phyloP scores from a whole-genome alignment of 2,113 vertebrate species.

The Oreochromis niloticus region DNA sequence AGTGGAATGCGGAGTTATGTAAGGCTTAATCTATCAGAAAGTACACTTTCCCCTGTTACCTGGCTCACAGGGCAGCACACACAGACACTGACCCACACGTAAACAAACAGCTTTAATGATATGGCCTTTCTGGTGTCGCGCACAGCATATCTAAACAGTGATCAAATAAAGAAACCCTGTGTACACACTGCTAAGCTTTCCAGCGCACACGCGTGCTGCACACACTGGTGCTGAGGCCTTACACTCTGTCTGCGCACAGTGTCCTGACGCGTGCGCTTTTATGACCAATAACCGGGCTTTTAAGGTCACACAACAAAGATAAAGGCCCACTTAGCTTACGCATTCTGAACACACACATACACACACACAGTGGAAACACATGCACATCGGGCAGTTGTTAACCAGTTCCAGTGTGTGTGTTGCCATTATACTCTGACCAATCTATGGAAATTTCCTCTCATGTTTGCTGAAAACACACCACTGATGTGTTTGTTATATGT shows the following conservation, averaged over 20 bases:
- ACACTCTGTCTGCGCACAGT: not conserved
- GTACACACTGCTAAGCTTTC: not conserved
- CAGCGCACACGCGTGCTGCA: not conserved
- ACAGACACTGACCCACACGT: not conserved
- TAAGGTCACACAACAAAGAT: slow-evolving; percentile 21
- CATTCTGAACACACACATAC: not conserved
- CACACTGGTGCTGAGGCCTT: not conserved
- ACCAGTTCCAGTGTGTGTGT: not conserved
- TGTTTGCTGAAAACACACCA: not conserved
- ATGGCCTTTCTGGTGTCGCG: not conserved
- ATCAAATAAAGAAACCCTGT: not conserved
- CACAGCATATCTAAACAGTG: not conserved
- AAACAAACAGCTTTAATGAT: slow-evolving; percentile 14
- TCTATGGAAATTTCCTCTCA: not conserved
- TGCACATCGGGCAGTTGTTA: not conserved
- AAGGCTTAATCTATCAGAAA: slow-evolving; percentile 52
- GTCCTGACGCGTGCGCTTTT: slow-evolving; percentile 1
- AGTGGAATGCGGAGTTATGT: slow-evolving; percentile 45
- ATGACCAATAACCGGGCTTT: slow-evolving; percentile 25
- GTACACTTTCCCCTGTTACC: slow-evolving; percentile 36
- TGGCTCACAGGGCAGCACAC: slow-evolving; percentile 6
- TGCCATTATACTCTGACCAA: not conserved
- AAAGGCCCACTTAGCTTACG: slow-evolving; percentile 5
- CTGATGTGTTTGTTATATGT: not conserved
- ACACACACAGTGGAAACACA: not conserved